A percentile compares a stretch with the other conserved stretches of the same genome.
phyloP scores from a whole-genome alignment of 2,797 vertebrate genomes.

The Melanogrammus aeglefinus region DNA sequence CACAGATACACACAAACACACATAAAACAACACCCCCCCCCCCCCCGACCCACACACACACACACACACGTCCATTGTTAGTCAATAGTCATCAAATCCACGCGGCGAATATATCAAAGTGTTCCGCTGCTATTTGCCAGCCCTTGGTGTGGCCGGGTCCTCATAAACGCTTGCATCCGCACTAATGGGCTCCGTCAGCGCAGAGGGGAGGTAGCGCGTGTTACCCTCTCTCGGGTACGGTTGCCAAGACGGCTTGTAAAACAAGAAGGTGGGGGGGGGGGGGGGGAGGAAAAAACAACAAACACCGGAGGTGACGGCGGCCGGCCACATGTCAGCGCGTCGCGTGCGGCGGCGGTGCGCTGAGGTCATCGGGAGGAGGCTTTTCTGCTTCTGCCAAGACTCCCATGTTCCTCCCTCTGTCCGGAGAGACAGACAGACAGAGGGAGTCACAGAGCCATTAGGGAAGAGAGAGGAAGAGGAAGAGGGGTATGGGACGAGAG shows the following conservation, averaged over 20 bases:
- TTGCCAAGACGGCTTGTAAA: slow-evolving; percentile 23
- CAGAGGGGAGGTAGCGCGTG: not conserved
- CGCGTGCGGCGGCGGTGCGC: too few species aligned
- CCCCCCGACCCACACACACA: not conserved
- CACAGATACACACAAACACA: slow-evolving; percentile 3
- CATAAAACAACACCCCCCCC: not conserved
- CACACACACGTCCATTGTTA: not conserved
- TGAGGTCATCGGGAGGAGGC: not conserved
- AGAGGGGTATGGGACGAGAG: too few species aligned
- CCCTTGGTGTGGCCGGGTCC: slow-evolving; percentile 31
- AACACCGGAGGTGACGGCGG: too few species aligned
- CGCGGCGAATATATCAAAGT: slow-evolving; percentile 36
- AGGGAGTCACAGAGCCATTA: not conserved
- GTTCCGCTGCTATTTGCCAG: slow-evolving; percentile 3
- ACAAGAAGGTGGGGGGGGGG: not conserved
- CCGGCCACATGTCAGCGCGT: too few species aligned
- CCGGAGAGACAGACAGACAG: not conserved
- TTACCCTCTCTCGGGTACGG: slow-evolving; percentile 10
- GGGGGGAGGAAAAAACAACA: too few species aligned
- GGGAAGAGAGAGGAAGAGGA: too few species aligned
- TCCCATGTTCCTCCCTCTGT: not conserved
- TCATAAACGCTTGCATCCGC: slow-evolving; percentile 47
- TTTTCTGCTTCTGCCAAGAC: not conserved
- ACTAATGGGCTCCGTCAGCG: slow-evolving; percentile 29
- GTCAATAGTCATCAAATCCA: slow-evolving; percentile 33